These are phyloP conservation scores for Rhinopomastus cyanomelas DNA, from an alignment of 2,113 vertebrate species.

Conservation along the genomic window DNA sequence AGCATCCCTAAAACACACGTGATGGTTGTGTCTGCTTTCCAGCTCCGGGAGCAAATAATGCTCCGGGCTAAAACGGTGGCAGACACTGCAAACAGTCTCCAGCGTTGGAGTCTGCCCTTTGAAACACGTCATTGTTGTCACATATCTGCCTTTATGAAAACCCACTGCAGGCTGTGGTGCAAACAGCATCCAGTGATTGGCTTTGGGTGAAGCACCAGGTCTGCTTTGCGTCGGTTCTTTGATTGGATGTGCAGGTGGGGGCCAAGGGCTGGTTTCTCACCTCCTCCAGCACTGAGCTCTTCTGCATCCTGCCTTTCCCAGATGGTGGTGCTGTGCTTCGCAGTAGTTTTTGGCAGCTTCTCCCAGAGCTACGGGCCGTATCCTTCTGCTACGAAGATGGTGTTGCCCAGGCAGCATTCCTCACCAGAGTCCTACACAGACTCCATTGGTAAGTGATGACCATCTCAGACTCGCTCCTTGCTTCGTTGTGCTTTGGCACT, in stretches of 20 bases:
- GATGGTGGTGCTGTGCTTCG: conserved; percentile 93
- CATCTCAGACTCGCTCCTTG: not conserved
- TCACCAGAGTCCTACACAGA: conserved; percentile 87
- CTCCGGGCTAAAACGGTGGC: not conserved
- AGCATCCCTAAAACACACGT: not conserved
- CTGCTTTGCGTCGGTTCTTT: not conserved
- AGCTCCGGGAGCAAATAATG: not conserved
- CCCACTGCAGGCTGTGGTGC: not conserved
- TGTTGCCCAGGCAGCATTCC: conserved; percentile 79
- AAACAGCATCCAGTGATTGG: not conserved
- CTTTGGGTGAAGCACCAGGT: not conserved
- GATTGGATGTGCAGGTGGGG: not conserved
- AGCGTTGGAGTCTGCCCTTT: not conserved
- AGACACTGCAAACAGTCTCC: not conserved
- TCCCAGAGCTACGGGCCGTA: conserved; percentile 84
- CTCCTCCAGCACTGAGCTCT: not conserved
- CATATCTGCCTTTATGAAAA: not conserved
- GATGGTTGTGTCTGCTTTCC: not conserved
- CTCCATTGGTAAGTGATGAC: conserved; percentile 80
- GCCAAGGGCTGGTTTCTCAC: not conserved
- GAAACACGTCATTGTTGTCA: not conserved
- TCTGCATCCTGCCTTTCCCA: conserved; percentile 39
- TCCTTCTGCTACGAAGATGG: conserved; percentile 84
- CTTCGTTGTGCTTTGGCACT: not conserved
- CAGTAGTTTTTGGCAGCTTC: conserved; percentile 90